Evolutionary conservation across 2,888 invertebrate species (phyloP).

Genomic region (Ecliptopera silaceata): DNA sequence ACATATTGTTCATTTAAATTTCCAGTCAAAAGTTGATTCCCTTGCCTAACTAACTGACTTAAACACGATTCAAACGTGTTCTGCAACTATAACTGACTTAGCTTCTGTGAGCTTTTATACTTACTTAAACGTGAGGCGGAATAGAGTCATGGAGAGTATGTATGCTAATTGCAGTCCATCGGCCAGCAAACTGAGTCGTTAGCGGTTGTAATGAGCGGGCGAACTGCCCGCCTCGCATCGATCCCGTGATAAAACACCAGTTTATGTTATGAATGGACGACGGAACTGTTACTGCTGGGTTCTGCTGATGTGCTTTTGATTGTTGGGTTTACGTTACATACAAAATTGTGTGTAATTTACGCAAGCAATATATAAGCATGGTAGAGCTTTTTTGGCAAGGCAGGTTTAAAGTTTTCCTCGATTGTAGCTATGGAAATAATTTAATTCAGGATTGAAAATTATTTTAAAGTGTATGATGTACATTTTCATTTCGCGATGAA

Average conservation of each 20-base stretch:
- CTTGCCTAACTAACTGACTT: no score
- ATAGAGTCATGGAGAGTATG: conserved; percentile 39
- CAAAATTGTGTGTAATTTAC: conserved; percentile 5
- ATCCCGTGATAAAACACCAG: conserved; percentile 41
- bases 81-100: background rate
- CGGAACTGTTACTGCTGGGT: conserved; percentile 22
- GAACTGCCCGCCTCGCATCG: conserved; percentile 38
- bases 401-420: no score
- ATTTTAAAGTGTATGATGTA: no score
- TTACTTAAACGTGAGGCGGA: conserved; percentile 34
- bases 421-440: no score
- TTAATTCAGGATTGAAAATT: no score
- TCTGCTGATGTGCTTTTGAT: conserved; percentile 23
- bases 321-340: background rate
- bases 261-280: conserved; percentile 42
- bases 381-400: background rate
- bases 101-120: background rate
- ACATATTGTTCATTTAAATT: no score
- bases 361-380: background rate
- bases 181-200: conserved; percentile 55
- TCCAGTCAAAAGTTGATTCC: no score
- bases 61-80: background rate
- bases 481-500: no score
- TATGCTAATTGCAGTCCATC: conserved; percentile 61
- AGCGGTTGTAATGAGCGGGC: conserved; percentile 55